Conservation (phyloP, 2,888 invertebrate species). For the Clostera curtula region DNA sequence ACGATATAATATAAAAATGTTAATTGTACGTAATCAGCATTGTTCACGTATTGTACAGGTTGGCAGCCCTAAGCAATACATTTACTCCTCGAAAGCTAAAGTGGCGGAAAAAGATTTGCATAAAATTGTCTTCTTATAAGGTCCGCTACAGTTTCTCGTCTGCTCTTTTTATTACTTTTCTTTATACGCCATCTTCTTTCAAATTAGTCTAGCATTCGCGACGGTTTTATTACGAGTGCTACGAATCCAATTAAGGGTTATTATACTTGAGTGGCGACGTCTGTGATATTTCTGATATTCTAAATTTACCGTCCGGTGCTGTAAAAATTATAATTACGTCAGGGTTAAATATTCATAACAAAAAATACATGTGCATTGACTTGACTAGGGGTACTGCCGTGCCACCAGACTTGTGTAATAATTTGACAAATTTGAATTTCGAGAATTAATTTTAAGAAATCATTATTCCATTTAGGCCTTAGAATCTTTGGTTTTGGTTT, state of each 20-base stretch:
- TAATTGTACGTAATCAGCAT: background rate
- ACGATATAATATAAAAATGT: too few species aligned
- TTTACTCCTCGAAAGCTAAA: constrained; percentile 61
- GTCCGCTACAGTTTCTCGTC: constrained; percentile 32
- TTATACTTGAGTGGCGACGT: background rate
- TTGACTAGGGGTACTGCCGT: too few species aligned
- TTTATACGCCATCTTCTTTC: constrained; percentile 20
- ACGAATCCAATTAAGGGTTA: background rate
- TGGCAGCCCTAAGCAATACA: constrained; percentile 36
- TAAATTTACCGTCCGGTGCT: background rate
- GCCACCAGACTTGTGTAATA: too few species aligned
- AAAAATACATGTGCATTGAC: too few species aligned
- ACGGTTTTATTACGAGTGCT: constrained; percentile 12
- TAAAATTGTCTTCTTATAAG: constrained; percentile 66
- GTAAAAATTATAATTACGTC: constrained; percentile 1
- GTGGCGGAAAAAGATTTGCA: constrained; percentile 67
- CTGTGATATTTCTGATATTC: background rate
- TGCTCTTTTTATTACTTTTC: constrained; percentile 28
- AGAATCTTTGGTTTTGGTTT: too few species aligned
- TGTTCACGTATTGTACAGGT: background rate
- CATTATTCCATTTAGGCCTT: too few species aligned
- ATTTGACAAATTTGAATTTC: too few species aligned
- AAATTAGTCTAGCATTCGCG: constrained; percentile 22
- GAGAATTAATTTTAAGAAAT: too few species aligned
- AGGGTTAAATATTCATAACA: too few species aligned